These are phyloP conservation scores for Paracentrotus lividus DNA, from an alignment of 53 echinoderm and acorn worm genomes.

Conservation along the genomic window DNA sequence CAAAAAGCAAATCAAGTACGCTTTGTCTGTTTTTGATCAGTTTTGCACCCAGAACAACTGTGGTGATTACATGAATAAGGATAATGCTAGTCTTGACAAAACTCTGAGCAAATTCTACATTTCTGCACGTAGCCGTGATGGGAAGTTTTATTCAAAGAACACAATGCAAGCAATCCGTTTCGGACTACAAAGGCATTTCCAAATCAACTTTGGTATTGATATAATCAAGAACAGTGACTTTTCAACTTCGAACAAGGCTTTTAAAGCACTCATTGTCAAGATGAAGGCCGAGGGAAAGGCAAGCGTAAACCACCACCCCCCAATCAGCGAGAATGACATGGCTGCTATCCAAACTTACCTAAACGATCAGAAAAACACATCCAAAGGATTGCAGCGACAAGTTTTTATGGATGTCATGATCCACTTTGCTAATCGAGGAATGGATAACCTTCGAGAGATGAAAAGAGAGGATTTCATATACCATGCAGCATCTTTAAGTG, in stretches of 20 bases:
- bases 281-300: slow-evolving; percentile 49
- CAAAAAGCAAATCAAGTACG: slow-evolving; percentile 17
- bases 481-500: no score
- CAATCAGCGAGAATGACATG: slow-evolving; percentile 55
- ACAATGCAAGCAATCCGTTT: slow-evolving; percentile 62
- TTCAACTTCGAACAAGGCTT: slow-evolving; percentile 41
- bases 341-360: slow-evolving; percentile 46
- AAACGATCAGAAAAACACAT: slow-evolving; percentile 14
- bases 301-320: slow-evolving; percentile 50
- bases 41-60: slow-evolving; percentile 34
- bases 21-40: not conserved
- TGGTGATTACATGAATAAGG: not conserved
- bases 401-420: slow-evolving; percentile 58
- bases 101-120: slow-evolving; percentile 44
- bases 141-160: slow-evolving; percentile 53
- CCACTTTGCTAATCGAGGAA: slow-evolving; percentile 48
- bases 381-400: slow-evolving; percentile 29
- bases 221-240: slow-evolving; percentile 39
- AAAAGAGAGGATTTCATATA: slow-evolving; percentile 56
- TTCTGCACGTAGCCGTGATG: not conserved
- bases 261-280: slow-evolving; percentile 35
- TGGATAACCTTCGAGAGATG: slow-evolving; percentile 58
- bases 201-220: not conserved
- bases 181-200: slow-evolving; percentile 43
- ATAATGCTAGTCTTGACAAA: not conserved